Base-by-base conservation (phyloP, 2,888 invertebrate genomes). In the Hirtodrosophila histrioides region DNA sequence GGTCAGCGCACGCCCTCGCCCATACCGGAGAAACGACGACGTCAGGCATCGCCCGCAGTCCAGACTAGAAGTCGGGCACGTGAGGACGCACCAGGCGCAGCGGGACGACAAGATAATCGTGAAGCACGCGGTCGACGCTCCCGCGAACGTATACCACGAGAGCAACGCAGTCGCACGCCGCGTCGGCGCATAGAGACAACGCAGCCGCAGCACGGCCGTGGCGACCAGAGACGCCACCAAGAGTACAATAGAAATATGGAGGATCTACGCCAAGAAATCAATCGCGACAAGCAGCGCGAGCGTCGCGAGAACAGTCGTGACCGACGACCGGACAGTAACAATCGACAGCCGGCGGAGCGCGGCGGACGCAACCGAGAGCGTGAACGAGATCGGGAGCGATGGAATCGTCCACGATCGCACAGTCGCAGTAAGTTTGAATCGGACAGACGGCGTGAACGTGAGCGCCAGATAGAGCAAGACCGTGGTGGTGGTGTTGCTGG, bases 1-100 rank as follows among this genome's bases (percentile, higher is more conserved):
- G 93, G 94, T 49, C 94, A 94, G 49, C 93, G 92, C 37, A 90
- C 91, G 53, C 91, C 91, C 40, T 88, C 86, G 57, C 85, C 82
- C 92, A 89, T 56, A 92, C 54, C 77, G 41, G 75, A 83, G 91
- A 91, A 87, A 70, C 79, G 78, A 62, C 71, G 64, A 64, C 77
- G 84, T 12, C 80, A 65, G 8, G 40, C 70, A 54, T 58, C 84
- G 88, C 74, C 69, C 10, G 11, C 60, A 31, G 31, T 43, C 46
- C 63, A 49, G 40, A 35, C 63, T 3, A 63, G 62, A 62, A 70
- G 64, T 43, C 75, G 58, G 69, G 49, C 58, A 39, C 74, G 63
- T 41, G 63, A 68, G 29, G 76, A 76, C 69, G 72, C 72, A 43
- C 57, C 69, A 63, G 27, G 67, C 51, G 40, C 56, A 50, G 45